Base-by-base conservation (phyloP, 1,140 invertebrate genomes). In the Drosophila simulans region DNA sequence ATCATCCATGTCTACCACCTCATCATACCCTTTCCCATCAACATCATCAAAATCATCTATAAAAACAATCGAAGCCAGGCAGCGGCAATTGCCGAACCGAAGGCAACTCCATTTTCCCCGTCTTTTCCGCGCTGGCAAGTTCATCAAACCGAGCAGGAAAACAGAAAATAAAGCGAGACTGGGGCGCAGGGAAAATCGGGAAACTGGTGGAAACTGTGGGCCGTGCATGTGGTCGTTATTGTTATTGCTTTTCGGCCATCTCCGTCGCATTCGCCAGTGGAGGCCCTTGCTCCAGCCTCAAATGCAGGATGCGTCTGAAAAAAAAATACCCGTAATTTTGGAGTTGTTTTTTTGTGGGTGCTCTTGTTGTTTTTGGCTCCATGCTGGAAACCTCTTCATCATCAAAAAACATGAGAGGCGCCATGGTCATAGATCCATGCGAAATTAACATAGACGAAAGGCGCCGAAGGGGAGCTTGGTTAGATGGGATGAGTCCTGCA, bases 41-140 rank as follows among this genome's bases (percentile, higher is more conserved):
- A 54, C 73, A 70, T 65, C 59, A 55, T 76, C 69, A 59, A 80
- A 77, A 84, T 77, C 84, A 77, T 77, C 84, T 74, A 74, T 46
- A 80, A 77, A 89, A 88, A 88, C 84, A 88, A 88, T 88, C 84
- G 83, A 56, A 80, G 68, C 57, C 76, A 65, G 72, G 72, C 76
- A 71, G 84, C 59, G 52, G 62, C 79, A 88, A 76, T 79, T 72
- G 75, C 54, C 63, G 68, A 58, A 46, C 45, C 74, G 20, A 27
- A 45, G 48, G 66, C 42, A 69, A 35, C 66, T 70, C 51, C 66
- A 39, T 48, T 55, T 55, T 34, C 64, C 49, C 49, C 40, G n/a
- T 27, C 60, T 25, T 37, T 43, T 37, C 53, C 68, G 68, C 68
- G 65, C 48, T 22, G 64, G 42, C 43, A 72, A 89, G 83, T 88